A percentile compares a stretch with the other conserved stretches of the same genome.
phyloP scores from a whole-genome alignment of 2,113 vertebrate species.

The Progne subis region DNA sequence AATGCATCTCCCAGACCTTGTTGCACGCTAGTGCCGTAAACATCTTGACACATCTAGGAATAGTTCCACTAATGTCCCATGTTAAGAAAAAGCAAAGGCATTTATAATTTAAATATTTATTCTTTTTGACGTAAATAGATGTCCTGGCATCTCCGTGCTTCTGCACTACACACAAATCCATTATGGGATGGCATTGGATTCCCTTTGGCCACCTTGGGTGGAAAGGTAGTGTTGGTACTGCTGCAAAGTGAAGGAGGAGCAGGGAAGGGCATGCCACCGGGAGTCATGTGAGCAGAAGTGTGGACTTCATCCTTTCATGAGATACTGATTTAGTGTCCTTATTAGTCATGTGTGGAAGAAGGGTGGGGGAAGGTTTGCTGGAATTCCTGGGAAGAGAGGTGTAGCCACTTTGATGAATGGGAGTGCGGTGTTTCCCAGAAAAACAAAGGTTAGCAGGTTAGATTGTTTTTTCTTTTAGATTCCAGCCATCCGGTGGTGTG shows the following conservation, averaged over 20 bases:
- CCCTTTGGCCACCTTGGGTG: not conserved
- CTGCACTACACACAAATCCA: not conserved
- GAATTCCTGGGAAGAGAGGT: conserved; percentile 27
- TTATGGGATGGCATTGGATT: not conserved
- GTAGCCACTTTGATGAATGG: not conserved
- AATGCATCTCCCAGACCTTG: conserved; percentile 62
- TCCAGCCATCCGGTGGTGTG: not conserved
- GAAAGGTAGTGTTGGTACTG: not conserved
- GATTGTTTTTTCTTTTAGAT: not conserved
- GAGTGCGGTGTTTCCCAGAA: not conserved
- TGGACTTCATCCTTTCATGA: conserved; percentile 23
- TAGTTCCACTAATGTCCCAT: conserved; percentile 20
- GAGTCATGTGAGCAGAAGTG: not conserved
- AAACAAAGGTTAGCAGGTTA: not conserved
- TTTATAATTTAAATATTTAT: conserved; percentile 45
- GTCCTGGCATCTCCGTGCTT: conserved; percentile 60
- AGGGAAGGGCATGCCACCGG: not conserved
- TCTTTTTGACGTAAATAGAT: conserved; percentile 19
- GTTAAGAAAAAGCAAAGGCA: not conserved
- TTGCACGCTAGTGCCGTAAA: conserved; percentile 70
- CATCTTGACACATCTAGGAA: conserved; percentile 30
- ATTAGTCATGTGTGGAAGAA: conserved; percentile 12
- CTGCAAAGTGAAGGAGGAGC: not conserved
- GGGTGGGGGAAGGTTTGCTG: conserved; percentile 28
- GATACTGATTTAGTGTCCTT: conserved; percentile 14